Conservation (phyloP, 2,797 vertebrate genomes). For the Mus minutoides region DNA sequence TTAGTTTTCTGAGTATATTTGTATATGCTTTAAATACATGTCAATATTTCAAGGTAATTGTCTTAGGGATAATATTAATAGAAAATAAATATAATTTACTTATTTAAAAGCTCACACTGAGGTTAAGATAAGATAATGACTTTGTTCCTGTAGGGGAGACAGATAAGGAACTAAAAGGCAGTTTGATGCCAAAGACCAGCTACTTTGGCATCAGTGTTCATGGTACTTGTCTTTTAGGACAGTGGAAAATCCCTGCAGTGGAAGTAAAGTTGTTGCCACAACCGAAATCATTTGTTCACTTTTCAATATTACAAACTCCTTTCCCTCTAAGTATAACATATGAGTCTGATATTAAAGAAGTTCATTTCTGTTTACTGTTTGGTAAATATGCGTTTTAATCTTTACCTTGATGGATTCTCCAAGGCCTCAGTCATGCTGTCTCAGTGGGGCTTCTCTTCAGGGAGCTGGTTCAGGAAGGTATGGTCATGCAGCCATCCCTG, state of each 20-base stretch:
- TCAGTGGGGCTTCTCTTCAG: too few species aligned
- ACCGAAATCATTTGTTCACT: not conserved
- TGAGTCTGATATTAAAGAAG: not conserved
- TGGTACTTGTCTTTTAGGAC: not conserved
- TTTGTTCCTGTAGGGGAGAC: not conserved
- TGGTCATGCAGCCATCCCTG: not conserved
- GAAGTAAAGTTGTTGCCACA: not conserved
- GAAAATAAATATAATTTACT: not conserved
- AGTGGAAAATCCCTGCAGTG: not conserved
- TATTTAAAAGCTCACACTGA: not conserved
- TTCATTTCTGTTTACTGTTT: conserved; percentile 3
- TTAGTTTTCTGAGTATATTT: not conserved
- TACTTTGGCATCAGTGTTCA: not conserved
- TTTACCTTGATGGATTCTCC: too few species aligned
- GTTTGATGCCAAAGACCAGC: not conserved
- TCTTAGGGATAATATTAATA: not conserved
- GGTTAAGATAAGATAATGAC: not conserved
- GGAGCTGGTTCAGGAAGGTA: not conserved
- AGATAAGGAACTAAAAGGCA: not conserved
- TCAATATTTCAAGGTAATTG: not conserved
- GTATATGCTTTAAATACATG: not conserved
- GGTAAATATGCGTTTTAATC: not conserved
- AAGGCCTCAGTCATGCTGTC: not conserved
- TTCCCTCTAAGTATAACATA: not conserved
- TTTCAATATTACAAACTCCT: not conserved